Conservation (phyloP, 2,113 vertebrate species). For the Peromyscus leucopus region DNA sequence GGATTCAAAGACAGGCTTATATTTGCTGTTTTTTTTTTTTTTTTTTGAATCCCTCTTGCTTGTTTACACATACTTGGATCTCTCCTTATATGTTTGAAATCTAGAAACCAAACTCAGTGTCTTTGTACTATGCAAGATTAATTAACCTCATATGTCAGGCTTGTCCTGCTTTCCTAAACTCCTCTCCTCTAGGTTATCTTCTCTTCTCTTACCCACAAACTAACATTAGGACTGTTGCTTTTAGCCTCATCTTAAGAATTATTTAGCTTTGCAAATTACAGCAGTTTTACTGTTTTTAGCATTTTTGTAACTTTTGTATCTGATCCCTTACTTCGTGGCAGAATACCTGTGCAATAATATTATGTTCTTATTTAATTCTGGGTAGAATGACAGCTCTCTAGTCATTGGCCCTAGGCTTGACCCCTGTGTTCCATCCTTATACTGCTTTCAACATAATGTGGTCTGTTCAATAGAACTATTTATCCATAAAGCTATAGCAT, state of each 20-base stretch:
- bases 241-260: constrained; percentile 51
- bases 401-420: not conserved
- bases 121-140: constrained; percentile 26
- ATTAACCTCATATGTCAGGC: constrained; percentile 44
- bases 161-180: constrained; percentile 47
- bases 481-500: not conserved
- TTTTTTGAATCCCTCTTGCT: constrained; percentile 35
- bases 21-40: constrained; percentile 60
- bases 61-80: constrained; percentile 23
- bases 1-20: constrained; percentile 22
- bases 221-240: not conserved
- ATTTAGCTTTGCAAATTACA: constrained; percentile 62
- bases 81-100: constrained; percentile 17
- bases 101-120: not conserved
- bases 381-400: constrained; percentile 5
- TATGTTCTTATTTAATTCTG: constrained; percentile 31
- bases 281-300: not conserved
- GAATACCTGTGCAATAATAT: not conserved
- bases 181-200: constrained; percentile 18
- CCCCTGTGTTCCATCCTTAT: not conserved
- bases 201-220: constrained; percentile 2
- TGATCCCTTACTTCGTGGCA: not conserved
- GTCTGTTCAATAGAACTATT: not conserved
- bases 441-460: constrained; percentile 1
- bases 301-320: constrained; percentile 44